Evolutionary conservation across 2,888 invertebrate genomes (phyloP).

Genomic region (Acrobeloides nanus): DNA sequence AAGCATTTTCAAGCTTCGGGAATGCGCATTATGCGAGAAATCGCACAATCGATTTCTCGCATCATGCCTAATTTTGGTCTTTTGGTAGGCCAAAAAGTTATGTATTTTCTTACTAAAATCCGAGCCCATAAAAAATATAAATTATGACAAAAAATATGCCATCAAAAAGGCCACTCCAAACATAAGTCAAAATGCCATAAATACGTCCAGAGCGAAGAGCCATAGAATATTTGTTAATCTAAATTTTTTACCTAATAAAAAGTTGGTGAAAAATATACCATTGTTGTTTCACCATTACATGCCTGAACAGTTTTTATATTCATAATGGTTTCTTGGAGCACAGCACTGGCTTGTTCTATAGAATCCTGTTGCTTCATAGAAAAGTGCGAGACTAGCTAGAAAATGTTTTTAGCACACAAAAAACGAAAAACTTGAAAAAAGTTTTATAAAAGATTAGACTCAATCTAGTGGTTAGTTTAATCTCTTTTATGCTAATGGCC

Average conservation of each 20-base stretch:
- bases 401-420: too few relatives aligned
- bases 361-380: conserved; percentile 12
- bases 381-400: not conserved
- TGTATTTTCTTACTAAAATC: not conserved
- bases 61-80: too few relatives aligned
- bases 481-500: too few relatives aligned
- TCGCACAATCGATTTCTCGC: too few relatives aligned
- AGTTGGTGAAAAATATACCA: too few relatives aligned
- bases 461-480: too few relatives aligned
- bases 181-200: conserved; percentile 17
- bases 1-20: too few relatives aligned
- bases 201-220: conserved; percentile 9
- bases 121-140: conserved; percentile 13
- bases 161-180: conserved; percentile 25
- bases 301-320: conserved; percentile 26
- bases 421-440: too few relatives aligned
- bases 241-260: too few relatives aligned
- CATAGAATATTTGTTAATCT: conserved; percentile 10
- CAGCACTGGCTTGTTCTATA: conserved; percentile 14
- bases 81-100: too few relatives aligned
- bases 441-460: too few relatives aligned
- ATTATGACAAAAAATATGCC: conserved; percentile 20
- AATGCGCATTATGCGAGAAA: too few relatives aligned
- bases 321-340: conserved; percentile 24
- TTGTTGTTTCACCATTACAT: conserved; percentile 20